phyloP scores from a whole-genome alignment of 1,140 invertebrate genomes.

The Solenopsis fugax region DNA sequence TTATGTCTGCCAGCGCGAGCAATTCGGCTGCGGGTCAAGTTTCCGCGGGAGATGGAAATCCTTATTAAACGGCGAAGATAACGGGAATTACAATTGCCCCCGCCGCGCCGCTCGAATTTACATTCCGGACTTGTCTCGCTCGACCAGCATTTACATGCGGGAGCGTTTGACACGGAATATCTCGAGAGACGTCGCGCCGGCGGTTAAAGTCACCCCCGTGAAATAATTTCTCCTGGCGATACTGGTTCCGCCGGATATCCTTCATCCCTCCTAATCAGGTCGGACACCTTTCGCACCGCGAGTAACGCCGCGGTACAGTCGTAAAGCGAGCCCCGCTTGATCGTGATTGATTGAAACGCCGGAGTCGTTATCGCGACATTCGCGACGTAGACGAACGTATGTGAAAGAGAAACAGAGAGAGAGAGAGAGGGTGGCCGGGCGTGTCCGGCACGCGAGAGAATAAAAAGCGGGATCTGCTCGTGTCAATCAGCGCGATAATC shows the following conservation, averaged over 20 bases:
- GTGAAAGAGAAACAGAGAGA: not conserved
- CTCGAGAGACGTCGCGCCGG: not conserved
- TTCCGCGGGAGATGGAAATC: constrained; percentile 14
- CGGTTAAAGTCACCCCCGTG: not conserved
- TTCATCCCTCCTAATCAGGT: not conserved
- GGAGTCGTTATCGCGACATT: constrained; percentile 26
- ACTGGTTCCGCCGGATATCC: not conserved
- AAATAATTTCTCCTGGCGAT: constrained; percentile 54
- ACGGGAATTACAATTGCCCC: not conserved
- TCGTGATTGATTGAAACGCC: constrained; percentile 54
- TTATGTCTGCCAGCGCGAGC: not conserved
- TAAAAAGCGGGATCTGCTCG: not conserved
- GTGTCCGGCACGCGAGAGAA: constrained; percentile 7
- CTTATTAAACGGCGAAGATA: constrained; percentile 39
- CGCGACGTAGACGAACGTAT: not conserved
- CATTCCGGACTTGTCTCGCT: constrained; percentile 5
- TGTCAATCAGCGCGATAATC: constrained; percentile 46
- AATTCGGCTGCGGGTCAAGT: constrained; percentile 8
- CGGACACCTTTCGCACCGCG: not conserved
- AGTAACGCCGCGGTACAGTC: not conserved
- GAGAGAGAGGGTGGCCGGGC: not conserved
- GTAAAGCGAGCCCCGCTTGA: not conserved
- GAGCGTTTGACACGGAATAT: constrained; percentile 59
- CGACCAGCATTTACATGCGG: constrained; percentile 28
- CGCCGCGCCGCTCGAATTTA: constrained; percentile 3